Conservation (phyloP, 2,888 invertebrate species). For the Cephalotes varians region DNA sequence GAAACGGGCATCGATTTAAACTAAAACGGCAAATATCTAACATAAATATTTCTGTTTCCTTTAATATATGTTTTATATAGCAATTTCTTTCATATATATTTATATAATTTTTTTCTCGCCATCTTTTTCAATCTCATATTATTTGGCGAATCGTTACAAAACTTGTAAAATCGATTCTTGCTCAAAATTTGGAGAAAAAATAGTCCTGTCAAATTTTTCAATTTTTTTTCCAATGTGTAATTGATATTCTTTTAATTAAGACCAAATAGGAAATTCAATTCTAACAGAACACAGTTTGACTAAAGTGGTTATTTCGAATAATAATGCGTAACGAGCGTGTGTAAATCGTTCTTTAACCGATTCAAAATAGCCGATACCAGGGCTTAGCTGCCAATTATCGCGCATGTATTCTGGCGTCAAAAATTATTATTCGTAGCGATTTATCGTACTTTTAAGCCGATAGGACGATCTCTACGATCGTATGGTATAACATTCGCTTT, state of each 20-base stretch:
- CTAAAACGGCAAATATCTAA: conserved; percentile 6
- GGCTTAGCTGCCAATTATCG: neutral
- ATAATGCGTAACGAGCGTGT: neutral
- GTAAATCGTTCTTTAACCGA: neutral
- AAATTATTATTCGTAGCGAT: conserved; percentile 11
- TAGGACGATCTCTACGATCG: conserved; percentile 7
- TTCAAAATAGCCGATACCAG: neutral
- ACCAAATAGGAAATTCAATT: neutral
- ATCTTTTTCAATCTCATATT: neutral
- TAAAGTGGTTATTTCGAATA: neutral
- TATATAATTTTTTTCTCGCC: too few species aligned
- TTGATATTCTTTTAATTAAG: neutral
- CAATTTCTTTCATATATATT: too few species aligned
- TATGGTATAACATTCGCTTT: conserved; percentile 29
- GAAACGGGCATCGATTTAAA: conserved; percentile 37
- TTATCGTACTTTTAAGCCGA: neutral
- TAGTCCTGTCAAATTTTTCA: neutral
- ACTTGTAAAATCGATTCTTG: neutral
- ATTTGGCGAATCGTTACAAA: neutral
- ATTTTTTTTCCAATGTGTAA: neutral
- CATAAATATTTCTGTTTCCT: neutral
- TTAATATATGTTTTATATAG: neutral
- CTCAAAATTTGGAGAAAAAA: neutral
- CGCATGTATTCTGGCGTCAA: conserved; percentile 2
- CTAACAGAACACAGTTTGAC: neutral